These are phyloP conservation scores for Phrynocephalus forsythii DNA, from an alignment of 2,797 vertebrate species.

Conservation along the genomic window DNA sequence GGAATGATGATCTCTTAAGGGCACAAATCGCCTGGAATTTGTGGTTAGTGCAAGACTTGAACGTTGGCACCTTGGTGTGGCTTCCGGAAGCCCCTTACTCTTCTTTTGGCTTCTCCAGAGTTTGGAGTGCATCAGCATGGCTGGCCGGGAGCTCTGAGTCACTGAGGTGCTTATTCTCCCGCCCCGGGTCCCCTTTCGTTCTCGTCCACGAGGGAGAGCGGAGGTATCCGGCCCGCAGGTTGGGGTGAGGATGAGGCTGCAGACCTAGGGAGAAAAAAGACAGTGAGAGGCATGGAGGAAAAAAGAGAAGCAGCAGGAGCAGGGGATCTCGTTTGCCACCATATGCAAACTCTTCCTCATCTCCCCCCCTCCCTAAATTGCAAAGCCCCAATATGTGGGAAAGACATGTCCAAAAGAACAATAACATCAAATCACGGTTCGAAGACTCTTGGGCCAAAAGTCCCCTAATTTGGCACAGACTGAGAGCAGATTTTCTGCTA, in stretches of 20 bases:
- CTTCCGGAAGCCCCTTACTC: constrained; percentile 72
- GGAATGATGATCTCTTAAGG: not conserved
- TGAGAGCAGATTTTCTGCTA: too few relatives aligned
- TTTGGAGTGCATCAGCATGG: constrained; percentile 81
- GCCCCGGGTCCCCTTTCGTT: constrained; percentile 81
- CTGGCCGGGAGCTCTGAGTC: constrained; percentile 80
- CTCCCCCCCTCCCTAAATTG: not conserved
- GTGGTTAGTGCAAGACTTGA: constrained; percentile 40
- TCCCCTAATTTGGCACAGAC: too few relatives aligned
- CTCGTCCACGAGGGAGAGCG: constrained; percentile 94
- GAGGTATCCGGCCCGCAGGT: constrained; percentile 86
- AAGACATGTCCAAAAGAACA: too few relatives aligned
- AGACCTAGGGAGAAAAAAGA: constrained; percentile 77
- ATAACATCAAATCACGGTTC: too few relatives aligned
- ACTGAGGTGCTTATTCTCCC: constrained; percentile 88
- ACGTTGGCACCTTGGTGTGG: constrained; percentile 34
- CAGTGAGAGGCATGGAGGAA: too few relatives aligned
- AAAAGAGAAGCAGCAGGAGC: too few relatives aligned
- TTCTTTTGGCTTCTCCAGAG: constrained; percentile 86
- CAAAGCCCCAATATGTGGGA: too few relatives aligned
- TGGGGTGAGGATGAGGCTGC: constrained; percentile 81
- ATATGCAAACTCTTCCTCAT: not conserved
- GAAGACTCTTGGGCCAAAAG: too few relatives aligned
- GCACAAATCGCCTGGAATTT: constrained; percentile 10
- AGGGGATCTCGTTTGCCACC: too few relatives aligned